Percentiles rank a stretch among this genome's conserved stretches.
phyloP scores from a whole-genome alignment of 2,888 invertebrate genomes.

The Erpobdella octoculata region DNA sequence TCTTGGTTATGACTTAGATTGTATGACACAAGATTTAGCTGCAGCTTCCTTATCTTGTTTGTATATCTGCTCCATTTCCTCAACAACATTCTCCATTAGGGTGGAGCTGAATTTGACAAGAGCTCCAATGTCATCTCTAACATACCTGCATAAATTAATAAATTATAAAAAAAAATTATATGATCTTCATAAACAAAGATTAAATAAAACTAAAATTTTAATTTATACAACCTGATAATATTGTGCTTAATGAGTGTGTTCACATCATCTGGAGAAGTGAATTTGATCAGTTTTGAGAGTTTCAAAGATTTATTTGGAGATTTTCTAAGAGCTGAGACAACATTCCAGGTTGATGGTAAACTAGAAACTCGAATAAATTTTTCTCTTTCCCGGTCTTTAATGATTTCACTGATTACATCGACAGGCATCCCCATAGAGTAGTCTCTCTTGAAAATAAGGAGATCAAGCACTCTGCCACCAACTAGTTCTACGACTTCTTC shows the following conservation, averaged over 20 bases:
- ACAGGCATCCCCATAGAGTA: constrained; percentile 26
- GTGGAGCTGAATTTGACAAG: constrained; percentile 23
- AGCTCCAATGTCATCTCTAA: constrained; percentile 15
- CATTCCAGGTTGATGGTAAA: constrained; percentile 22
- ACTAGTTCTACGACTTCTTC: constrained; percentile 31
- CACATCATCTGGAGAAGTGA: constrained; percentile 27
- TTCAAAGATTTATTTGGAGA: constrained; percentile 25
- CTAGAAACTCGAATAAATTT: constrained; percentile 35
- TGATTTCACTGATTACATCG: constrained; percentile 22
- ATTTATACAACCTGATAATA: constrained; percentile 28
- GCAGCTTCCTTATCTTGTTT: background rate
- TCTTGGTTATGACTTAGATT: background rate
- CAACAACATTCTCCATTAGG: constrained; percentile 27
- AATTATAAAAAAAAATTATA: background rate
- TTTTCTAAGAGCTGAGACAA: constrained; percentile 29
- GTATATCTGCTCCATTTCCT: constrained; percentile 23
- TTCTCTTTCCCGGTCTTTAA: constrained; percentile 33
- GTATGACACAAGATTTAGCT: background rate
- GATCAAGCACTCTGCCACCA: constrained; percentile 34
- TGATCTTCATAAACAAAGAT: background rate
- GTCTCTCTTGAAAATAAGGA: constrained; percentile 32
- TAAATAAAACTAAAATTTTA: background rate
- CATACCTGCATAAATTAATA: constrained; percentile 6
- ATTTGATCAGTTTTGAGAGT: constrained; percentile 31
- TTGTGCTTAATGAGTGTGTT: constrained; percentile 23